Percentiles rank a stretch among this genome's conserved stretches.
phyloP scores from a whole-genome alignment of 35 echinoderm and acorn worm species.

The Eucidaris tribuloides region DNA sequence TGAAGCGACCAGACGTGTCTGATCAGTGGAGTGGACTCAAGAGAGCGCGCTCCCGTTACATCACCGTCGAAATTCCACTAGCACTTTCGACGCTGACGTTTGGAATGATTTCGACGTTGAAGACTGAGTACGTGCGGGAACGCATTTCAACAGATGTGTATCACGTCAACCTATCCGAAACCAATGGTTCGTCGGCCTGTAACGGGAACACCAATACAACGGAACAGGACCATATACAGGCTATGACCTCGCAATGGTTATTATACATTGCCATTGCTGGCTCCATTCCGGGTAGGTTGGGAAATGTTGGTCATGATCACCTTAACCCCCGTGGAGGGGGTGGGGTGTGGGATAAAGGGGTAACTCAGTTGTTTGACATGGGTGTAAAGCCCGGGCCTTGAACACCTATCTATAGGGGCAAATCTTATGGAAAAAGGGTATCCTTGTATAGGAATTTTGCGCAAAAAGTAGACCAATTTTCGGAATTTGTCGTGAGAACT shows the following conservation, averaged over 20 bases:
- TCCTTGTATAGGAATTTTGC: no score
- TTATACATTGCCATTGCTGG: background rate
- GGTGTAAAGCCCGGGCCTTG: no score
- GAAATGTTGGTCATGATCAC: no score
- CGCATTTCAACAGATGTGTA: background rate
- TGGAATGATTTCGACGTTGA: background rate
- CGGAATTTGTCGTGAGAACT: no score
- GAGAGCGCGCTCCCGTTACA: constrained; percentile 11
- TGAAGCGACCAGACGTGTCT: no score
- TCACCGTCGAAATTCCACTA: constrained; percentile 7
- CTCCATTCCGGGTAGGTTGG: constrained; percentile 11
- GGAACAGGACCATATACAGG: background rate
- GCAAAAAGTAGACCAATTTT: no score
- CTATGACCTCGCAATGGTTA: background rate
- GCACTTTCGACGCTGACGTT: background rate
- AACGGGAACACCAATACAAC: background rate
- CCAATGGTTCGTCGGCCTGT: background rate
- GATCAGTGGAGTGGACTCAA: background rate
- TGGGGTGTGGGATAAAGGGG: no score
- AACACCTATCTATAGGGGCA: no score
- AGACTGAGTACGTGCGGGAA: background rate
- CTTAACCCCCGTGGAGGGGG: no score
- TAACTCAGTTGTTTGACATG: no score
- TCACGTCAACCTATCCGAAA: background rate
- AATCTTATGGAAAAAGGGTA: no score